These are phyloP conservation scores for Trachelipus rathkii DNA, from an alignment of 1,140 invertebrate species.

Conservation along the genomic window DNA sequence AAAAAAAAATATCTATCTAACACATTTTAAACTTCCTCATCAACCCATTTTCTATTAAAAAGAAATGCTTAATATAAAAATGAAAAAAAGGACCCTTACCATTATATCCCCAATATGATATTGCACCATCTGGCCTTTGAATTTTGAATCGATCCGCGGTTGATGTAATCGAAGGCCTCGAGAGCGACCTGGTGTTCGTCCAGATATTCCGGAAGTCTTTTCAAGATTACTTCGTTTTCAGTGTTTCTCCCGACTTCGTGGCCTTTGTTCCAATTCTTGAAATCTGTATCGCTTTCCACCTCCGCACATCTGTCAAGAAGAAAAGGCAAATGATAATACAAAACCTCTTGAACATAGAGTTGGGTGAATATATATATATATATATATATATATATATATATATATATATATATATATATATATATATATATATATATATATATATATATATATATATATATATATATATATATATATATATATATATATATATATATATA, in stretches of 20 bases:
- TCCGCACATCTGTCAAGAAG: slow-evolving; percentile 36
- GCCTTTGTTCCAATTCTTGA: slow-evolving; percentile 30
- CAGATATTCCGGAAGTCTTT: slow-evolving; percentile 25
- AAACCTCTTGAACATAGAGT: not conserved
- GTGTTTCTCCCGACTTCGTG: not conserved
- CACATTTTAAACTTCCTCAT: no score
- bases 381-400: no score
- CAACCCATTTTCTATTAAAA: no score
- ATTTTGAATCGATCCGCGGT: slow-evolving; percentile 41
- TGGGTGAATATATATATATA: no score
- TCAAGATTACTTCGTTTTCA: slow-evolving; percentile 17
- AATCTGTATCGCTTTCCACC: slow-evolving; percentile 38
- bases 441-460: no score
- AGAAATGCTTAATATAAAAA: no score
- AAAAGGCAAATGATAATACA: not conserved
- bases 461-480: no score
- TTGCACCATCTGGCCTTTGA: slow-evolving; percentile 24
- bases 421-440: no score
- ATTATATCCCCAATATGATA: slow-evolving; percentile 28
- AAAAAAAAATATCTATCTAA: no score
- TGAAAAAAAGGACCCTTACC: no score
- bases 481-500: no score
- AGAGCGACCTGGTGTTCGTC: slow-evolving; percentile 37
- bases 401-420: no score
- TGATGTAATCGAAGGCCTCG: slow-evolving; percentile 41